Conservation (phyloP, 2,888 invertebrate genomes). For the Oxycera nigricornis region DNA sequence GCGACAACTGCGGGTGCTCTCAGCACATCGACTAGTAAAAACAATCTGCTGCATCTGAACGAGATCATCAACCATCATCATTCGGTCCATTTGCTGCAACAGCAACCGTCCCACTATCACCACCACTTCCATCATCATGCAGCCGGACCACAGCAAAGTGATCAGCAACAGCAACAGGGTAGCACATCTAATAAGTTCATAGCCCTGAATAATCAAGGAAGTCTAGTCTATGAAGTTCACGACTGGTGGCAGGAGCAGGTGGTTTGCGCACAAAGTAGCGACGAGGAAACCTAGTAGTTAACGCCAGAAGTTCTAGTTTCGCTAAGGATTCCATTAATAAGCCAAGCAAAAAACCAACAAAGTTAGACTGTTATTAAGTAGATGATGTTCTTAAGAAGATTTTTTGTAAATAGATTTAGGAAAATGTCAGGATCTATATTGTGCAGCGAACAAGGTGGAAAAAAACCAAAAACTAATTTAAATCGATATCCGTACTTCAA, state of each 20-base stretch:
- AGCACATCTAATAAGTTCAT: slow-evolving; percentile 52
- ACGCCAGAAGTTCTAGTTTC: too few species aligned
- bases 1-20: not conserved
- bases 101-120: slow-evolving; percentile 57
- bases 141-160: slow-evolving; percentile 42
- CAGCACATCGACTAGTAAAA: slow-evolving; percentile 56
- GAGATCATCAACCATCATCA: slow-evolving; percentile 53
- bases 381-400: not conserved
- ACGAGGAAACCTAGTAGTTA: slow-evolving; percentile 63
- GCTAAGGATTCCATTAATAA: too few species aligned
- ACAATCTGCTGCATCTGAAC: slow-evolving; percentile 64
- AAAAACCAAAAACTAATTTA: not conserved
- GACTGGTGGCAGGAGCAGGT: slow-evolving; percentile 88
- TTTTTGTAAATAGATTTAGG: not conserved
- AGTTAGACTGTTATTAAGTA: not conserved
- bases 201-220: slow-evolving; percentile 59
- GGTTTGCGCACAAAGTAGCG: slow-evolving; percentile 69
- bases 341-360: not conserved
- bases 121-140: slow-evolving; percentile 61
- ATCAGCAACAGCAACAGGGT: slow-evolving; percentile 46
- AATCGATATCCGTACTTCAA: too few species aligned
- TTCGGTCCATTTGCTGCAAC: slow-evolving; percentile 36
- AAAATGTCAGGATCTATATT: not conserved
- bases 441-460: not conserved
- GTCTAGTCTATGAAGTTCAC: slow-evolving; percentile 73